Evolutionary conservation across 2,888 invertebrate genomes (phyloP).

Genomic region (Blastobasis lacticolella): DNA sequence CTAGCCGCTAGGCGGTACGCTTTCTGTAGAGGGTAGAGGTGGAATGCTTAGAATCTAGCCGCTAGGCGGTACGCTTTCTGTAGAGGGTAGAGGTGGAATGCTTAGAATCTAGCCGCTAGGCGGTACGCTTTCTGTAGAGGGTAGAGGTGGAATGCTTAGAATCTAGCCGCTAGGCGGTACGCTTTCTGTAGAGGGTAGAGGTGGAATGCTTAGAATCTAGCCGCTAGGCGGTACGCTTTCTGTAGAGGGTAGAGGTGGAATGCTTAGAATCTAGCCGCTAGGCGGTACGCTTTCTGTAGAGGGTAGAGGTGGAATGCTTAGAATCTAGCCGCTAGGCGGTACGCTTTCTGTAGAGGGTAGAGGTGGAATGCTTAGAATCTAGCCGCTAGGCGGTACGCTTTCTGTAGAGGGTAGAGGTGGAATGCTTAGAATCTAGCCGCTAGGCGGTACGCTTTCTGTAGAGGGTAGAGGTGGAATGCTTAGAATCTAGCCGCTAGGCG

Average conservation of each 20-base stretch:
- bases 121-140: conserved; percentile 78
- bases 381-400: conserved; percentile 82
- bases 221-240: conserved; percentile 82
- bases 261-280: too few species aligned
- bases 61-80: conserved; percentile 82
- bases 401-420: conserved; percentile 47
- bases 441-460: conserved; percentile 80
- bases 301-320: neutral
- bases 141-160: too few species aligned
- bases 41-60: too few species aligned
- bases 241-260: conserved; percentile 31
- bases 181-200: conserved; percentile 72
- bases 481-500: too few species aligned
- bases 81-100: conserved; percentile 5
- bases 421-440: too few species aligned
- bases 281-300: conserved; percentile 78
- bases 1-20: conserved; percentile 83
- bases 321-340: too few species aligned
- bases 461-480: neutral
- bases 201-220: too few species aligned
- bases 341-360: conserved; percentile 75
- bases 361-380: too few species aligned
- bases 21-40: conserved; percentile 54
- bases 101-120: too few species aligned
- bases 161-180: conserved; percentile 80